These are phyloP conservation scores for Hippopotamyrus pictus DNA, from an alignment of 2,797 vertebrate species.

Conservation along the genomic window DNA sequence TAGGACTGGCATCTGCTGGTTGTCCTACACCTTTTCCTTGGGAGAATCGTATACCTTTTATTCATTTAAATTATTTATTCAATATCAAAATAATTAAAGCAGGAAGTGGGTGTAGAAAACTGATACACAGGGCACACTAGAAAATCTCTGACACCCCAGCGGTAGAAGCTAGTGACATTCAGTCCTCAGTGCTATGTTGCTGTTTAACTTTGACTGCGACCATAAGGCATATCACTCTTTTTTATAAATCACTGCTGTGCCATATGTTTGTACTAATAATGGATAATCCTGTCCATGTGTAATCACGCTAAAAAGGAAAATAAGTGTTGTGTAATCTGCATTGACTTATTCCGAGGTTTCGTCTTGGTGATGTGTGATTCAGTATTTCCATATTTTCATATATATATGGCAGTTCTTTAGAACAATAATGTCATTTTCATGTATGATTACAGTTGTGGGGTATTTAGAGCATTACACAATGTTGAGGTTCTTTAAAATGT, in stretches of 20 bases:
- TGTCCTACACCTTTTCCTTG: background rate
- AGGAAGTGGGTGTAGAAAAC: background rate
- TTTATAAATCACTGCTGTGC: conserved; percentile 31
- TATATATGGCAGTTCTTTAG: background rate
- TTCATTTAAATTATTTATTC: background rate
- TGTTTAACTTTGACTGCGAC: background rate
- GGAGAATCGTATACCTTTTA: background rate
- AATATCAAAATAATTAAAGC: background rate
- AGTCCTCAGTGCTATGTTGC: background rate
- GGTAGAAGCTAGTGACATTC: background rate
- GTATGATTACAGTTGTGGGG: background rate
- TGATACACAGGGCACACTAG: background rate
- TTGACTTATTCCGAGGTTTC: background rate
- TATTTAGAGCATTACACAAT: background rate
- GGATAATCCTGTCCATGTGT: background rate
- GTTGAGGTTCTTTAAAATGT: background rate
- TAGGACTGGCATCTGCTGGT: background rate
- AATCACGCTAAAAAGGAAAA: conserved; percentile 17
- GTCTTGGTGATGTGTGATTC: background rate
- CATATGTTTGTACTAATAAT: conserved; percentile 22
- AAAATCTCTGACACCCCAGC: background rate
- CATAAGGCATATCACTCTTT: background rate
- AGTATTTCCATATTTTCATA: background rate
- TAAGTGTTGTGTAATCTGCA: conserved; percentile 1
- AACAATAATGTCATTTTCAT: background rate